A percentile compares a stretch with the other conserved stretches of the same genome.
These are phyloP conservation scores for Pardosa pseudoannulata DNA, from an alignment of 2,888 invertebrate genomes.

Conservation along the genomic window DNA sequence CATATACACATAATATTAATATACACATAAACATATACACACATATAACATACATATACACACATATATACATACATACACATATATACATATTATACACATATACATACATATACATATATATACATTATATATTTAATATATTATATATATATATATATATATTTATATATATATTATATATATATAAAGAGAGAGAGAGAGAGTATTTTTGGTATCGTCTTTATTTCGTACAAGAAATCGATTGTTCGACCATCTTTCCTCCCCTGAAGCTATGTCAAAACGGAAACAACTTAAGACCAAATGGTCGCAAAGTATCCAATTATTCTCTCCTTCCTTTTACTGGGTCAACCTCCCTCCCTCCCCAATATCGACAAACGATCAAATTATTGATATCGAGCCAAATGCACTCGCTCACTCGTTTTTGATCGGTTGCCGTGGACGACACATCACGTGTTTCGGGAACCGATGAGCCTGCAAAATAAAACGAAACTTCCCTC, in stretches of 20 bases:
- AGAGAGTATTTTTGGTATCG: no score
- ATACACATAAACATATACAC: no score
- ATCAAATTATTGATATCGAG: constrained; percentile 42
- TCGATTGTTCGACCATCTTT: not conserved
- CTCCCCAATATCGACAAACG: constrained; percentile 31
- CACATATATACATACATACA: no score
- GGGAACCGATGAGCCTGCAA: not conserved
- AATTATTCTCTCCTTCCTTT: not conserved
- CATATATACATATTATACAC: no score
- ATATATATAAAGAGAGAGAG: no score
- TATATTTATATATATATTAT: no score
- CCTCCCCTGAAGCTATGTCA: no score
- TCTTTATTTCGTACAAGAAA: not conserved
- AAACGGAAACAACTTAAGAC: not conserved
- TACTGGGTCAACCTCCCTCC: not conserved
- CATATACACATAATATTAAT: no score
- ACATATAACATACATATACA: no score
- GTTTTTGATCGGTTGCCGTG: constrained; percentile 44
- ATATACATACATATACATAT: no score
- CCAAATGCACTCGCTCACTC: constrained; percentile 34
- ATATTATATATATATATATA: no score
- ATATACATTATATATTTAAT: no score
- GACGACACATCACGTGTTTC: constrained; percentile 7
- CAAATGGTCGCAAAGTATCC: not conserved
- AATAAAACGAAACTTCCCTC: not conserved